A percentile compares a stretch with the other conserved stretches of the same genome.
phyloP scores from a whole-genome alignment of 2,113 vertebrate species.

The Sclerurus mexicanus region DNA sequence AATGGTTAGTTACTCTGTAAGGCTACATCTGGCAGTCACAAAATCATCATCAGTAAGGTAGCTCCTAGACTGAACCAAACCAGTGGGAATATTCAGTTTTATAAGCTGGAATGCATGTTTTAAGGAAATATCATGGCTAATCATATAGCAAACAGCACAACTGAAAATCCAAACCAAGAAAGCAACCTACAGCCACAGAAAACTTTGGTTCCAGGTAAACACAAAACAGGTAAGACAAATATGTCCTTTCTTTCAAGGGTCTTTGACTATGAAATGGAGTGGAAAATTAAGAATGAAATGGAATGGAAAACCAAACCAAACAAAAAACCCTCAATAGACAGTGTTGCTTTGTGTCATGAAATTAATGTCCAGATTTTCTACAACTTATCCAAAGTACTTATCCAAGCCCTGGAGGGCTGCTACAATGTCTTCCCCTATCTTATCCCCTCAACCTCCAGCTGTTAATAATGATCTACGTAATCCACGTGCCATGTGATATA shows the following conservation, averaged over 20 bases:
- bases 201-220: neutral
- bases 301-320: accelerated
- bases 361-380: neutral
- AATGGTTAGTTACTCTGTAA: neutral
- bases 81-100: neutral
- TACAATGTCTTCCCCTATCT: neutral
- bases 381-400: neutral
- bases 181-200: neutral
- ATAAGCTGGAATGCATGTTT: neutral
- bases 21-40: neutral
- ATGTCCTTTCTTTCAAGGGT: neutral
- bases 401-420: conserved; percentile 2
- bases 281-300: neutral
- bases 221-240: neutral
- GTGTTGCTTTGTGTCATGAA: neutral
- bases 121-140: neutral
- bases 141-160: accelerated
- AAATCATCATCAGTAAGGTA: neutral
- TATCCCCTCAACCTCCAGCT: neutral
- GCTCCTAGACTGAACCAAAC: neutral
- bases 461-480: conserved; percentile 41
- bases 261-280: neutral
- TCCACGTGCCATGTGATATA: conserved; percentile 67
- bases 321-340: neutral
- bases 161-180: neutral